Conservation (phyloP, 2,888 invertebrate species). For the Anticlea derivata region DNA sequence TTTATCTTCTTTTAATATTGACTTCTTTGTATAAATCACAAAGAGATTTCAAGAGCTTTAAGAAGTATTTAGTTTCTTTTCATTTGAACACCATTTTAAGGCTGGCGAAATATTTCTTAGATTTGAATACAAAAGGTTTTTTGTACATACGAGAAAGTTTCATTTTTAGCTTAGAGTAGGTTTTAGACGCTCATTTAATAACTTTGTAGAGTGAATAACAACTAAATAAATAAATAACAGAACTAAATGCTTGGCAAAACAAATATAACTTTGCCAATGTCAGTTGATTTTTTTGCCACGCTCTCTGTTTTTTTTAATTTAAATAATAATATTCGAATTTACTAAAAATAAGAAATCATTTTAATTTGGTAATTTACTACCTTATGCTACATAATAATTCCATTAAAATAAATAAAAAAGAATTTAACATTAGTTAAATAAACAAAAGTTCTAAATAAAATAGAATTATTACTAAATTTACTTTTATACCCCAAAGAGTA, state of each 20-base stretch:
- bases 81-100: conserved; percentile 39
- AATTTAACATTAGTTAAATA: too few species aligned
- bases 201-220: conserved; percentile 16
- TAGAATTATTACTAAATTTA: neutral
- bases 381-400: too few species aligned
- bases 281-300: neutral
- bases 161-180: conserved; percentile 20
- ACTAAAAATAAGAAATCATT: too few species aligned
- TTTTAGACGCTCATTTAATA: neutral
- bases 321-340: too few species aligned
- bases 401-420: too few species aligned
- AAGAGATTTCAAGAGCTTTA: conserved; percentile 30
- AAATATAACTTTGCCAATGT: neutral
- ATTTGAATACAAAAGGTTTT: conserved; percentile 11
- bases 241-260: neutral
- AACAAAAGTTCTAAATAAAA: too few species aligned
- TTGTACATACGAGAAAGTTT: neutral
- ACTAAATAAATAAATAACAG: neutral
- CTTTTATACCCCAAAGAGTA: neutral
- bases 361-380: too few species aligned
- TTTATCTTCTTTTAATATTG: too few species aligned
- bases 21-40: conserved; percentile 7
- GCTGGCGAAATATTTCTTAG: conserved; percentile 38
- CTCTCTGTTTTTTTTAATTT: neutral
- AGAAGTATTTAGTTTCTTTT: conserved; percentile 29